Evolutionary conservation across 2,797 vertebrate genomes (phyloP), one percentile per base, ranked within the genome.

Genomic region (Psittacula echo): DNA sequence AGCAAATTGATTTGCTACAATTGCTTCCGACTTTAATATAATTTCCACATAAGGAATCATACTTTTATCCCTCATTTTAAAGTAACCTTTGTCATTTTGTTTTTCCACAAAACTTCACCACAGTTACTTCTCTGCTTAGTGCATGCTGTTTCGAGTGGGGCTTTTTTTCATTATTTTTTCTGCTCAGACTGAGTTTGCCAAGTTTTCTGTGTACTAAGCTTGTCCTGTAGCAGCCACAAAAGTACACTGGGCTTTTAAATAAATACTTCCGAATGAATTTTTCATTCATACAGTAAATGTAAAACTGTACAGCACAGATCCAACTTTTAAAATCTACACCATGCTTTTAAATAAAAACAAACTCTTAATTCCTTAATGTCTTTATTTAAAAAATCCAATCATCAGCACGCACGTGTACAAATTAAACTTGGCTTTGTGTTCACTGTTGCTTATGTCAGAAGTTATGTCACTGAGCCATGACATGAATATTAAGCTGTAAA

Each of bases 341-440:
- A 92, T 89, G 85, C 76, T 92, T 85, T 95, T 78, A 95, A 97
- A 97, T 89, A 94, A 97, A 92, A 96, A 72, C 70, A 96, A 96
- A 96, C 94, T 97, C 95, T 94, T 84, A 17, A 27, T 93, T 94
- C 89, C 95, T 95, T 93, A 89, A 95, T 0, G 2, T n/a, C 94
- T 97, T 96, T 95, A 97, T 96, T 96, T 93, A 91, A 95, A 95
- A 93, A 94, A 93, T 91, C 92, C 91, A 86, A 26, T 75, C 72
- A 91, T 54, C 30, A 93, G 89, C 89, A 96, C 3, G 74, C 87
- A 94, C 13, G 42, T 26, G 62, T 93, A 95, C 95, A 97, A 93
- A 85, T 87, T 80, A 66, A 95, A 88, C 66, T 84, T 86, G 91
- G 87, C 89, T 95, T 81, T 82, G 89, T 26, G 6, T 81, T 94